Percentiles rank a stretch among this genome's conserved stretches.
phyloP scores from a whole-genome alignment of 2,797 vertebrate species.

The Trichosurus vulpecula region DNA sequence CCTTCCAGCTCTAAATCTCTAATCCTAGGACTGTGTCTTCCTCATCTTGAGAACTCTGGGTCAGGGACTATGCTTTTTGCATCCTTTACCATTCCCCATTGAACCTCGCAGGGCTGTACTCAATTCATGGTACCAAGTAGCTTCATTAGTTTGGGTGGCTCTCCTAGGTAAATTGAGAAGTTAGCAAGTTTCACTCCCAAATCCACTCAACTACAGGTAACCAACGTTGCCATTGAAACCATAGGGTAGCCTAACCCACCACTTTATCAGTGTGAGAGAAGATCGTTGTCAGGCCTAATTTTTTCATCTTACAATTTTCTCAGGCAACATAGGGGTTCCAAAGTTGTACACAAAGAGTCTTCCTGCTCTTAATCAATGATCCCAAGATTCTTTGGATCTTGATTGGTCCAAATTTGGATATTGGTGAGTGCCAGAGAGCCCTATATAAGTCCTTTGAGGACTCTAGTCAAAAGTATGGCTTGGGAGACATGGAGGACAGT shows the following conservation, averaged over 20 bases:
- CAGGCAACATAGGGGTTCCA: background rate
- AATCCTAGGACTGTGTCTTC: background rate
- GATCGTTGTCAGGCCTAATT: background rate
- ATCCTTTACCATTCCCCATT: background rate
- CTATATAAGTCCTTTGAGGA: background rate
- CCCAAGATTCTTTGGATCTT: background rate
- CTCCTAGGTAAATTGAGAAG: background rate
- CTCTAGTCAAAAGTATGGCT: background rate
- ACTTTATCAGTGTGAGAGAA: background rate
- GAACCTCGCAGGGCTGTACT: background rate
- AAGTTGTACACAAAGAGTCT: background rate
- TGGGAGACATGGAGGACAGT: background rate
- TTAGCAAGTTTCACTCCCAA: background rate
- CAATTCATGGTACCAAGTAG: background rate
- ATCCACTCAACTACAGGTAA: background rate
- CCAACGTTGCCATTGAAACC: background rate
- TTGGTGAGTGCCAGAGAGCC: background rate
- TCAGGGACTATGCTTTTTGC: background rate
- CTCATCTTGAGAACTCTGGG: background rate
- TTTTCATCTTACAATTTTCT: background rate
- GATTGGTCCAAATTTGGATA: background rate
- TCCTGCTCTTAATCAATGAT: background rate
- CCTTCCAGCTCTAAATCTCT: background rate
- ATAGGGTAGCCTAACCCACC: background rate
- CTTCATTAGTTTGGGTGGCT: background rate